Evolutionary conservation across 1,140 invertebrate species (phyloP).

Genomic region (Drosophila fuyamai): DNA sequence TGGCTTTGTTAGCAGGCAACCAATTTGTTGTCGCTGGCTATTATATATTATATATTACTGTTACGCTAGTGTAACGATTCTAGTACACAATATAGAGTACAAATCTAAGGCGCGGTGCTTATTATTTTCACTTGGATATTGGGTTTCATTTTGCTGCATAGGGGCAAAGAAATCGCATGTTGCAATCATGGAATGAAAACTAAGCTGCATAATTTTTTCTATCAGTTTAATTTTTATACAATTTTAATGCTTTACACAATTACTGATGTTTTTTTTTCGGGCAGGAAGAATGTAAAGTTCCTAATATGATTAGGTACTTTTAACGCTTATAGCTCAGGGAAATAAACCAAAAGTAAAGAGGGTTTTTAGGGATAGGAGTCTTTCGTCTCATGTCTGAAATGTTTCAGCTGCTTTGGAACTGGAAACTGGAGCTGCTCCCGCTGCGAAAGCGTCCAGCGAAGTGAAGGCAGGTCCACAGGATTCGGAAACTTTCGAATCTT

Average conservation of each 20-base stretch:
- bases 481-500: not conserved
- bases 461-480: conserved; percentile 1
- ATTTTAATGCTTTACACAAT: conserved; percentile 6
- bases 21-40: conserved; percentile 21
- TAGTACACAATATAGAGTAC: conserved; percentile 51
- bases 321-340: conserved; percentile 20
- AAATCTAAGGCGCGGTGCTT: conserved; percentile 10
- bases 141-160: too few species aligned
- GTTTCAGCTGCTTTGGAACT: conserved; percentile 14
- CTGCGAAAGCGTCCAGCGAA: not conserved
- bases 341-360: conserved; percentile 1
- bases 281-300: not conserved
- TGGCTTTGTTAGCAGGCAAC: conserved; percentile 22
- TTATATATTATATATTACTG: conserved; percentile 38
- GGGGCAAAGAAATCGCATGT: too few species aligned
- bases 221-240: conserved; percentile 1
- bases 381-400: conserved; percentile 27
- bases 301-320: conserved; percentile 10
- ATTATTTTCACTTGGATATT: not conserved
- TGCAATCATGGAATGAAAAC: not conserved
- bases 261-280: not conserved
- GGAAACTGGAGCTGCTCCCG: not conserved
- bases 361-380: conserved; percentile 4
- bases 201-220: not conserved
- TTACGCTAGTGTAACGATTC: conserved; percentile 34